Evolutionary conservation across 2,113 vertebrate species (phyloP), one percentile per base, ranked within the genome.

Genomic region (Paralichthys olivaceus): DNA sequence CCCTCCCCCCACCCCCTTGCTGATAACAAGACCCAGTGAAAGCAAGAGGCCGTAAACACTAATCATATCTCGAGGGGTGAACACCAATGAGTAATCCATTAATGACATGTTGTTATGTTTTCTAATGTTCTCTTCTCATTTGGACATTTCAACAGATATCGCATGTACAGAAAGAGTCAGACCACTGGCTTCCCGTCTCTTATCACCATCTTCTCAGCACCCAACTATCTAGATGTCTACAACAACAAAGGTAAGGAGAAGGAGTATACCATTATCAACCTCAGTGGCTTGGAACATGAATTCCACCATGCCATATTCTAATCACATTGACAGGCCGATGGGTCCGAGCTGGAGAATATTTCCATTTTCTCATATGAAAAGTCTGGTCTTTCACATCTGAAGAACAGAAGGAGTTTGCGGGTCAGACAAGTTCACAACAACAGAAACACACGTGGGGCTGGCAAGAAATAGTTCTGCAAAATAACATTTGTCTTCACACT

Each of bases 101-200:
- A 56, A n/a, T 56, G 2, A 45, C 19, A 29, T 62, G 25, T 37
- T 65, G 53, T 61, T 29, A 59, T 59, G 12, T 67, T 67, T 79
- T 40, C 76, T 59, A 15, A 77, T 61, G 17, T 25, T 66, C 37
- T 80, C 22, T 20, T 80, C 72, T 76, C 11, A 14, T 37, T 22
- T 55, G 23, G n/a, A 25, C 59, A 2, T 58, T 56, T 77, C 17
- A 8, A 40, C 87, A 99, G 98, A 91, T 99, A 99, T 84, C 97
- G 98, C 88, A 99, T 99, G 97, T 99, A 99, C 95, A 97, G 97
- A 95, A 99, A 99, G 95, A 99, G 97, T 93, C 98, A 99, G 94
- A 99, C 98, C 84, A 99, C 98, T 92, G 98, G 98, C 91, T 99
- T 99, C 93, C 98, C 98, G 19, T 99, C 98, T 15, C 95, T 99